A percentile compares a stretch with the other conserved stretches of the same genome.
Evolutionary conservation across 2,113 vertebrate species (phyloP).

Genomic region (Regulus satrapa): DNA sequence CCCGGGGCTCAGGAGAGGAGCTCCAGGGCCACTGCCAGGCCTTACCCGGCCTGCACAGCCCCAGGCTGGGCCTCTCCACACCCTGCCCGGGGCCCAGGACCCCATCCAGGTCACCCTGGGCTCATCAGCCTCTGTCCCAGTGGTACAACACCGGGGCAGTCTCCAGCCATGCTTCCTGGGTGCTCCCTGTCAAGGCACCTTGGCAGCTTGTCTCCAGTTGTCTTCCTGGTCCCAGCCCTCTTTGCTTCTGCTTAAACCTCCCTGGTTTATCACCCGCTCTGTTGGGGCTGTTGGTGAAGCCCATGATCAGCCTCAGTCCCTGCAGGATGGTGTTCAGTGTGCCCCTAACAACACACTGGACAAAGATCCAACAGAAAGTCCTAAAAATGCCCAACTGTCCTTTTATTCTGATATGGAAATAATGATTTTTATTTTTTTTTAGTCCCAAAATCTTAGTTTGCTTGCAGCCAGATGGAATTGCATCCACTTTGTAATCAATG

Average conservation of each 20-base stretch:
- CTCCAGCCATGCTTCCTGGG: background rate
- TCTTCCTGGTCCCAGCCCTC: background rate
- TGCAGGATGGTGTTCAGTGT: background rate
- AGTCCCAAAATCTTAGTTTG: background rate
- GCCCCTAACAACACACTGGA: background rate
- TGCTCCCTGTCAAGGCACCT: background rate
- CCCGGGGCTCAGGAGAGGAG: background rate
- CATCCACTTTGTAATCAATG: background rate
- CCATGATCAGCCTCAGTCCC: background rate
- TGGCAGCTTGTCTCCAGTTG: background rate
- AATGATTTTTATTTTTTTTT: background rate
- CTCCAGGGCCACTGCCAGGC: background rate
- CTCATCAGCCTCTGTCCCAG: background rate
- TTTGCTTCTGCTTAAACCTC: background rate
- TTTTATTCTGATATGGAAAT: background rate
- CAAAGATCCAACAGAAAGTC: background rate
- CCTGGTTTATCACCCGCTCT: background rate
- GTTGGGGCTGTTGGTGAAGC: background rate
- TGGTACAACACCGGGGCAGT: rapidly evolving
- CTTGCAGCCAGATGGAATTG: background rate
- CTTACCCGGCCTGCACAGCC: background rate
- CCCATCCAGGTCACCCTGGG: background rate
- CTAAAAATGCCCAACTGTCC: background rate
- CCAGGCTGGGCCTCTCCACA: background rate
- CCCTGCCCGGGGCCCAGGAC: background rate